Percentiles rank a stretch among this genome's conserved stretches.
phyloP scores from a whole-genome alignment of 2,113 vertebrate genomes.

The Heloderma charlesbogerti region DNA sequence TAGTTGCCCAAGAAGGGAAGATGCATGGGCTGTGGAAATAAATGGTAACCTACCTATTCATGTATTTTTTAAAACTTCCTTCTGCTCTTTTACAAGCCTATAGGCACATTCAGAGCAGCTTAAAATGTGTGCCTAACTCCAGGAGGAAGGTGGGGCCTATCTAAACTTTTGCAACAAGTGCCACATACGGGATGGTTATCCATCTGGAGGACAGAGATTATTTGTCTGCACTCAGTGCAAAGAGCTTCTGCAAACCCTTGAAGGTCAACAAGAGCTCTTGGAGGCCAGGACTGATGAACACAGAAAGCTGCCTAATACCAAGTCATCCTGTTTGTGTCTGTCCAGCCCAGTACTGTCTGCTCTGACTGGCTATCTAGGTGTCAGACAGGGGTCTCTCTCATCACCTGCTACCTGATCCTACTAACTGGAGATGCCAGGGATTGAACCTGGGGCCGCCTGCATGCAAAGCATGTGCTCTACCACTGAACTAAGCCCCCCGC shows the following conservation, averaged over 20 bases:
- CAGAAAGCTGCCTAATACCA: not conserved
- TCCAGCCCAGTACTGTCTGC: not conserved
- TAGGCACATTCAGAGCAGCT: not conserved
- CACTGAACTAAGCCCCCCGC: not conserved
- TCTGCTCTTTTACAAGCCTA: not conserved
- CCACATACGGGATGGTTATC: not conserved
- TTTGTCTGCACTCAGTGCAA: not conserved
- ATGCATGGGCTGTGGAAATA: not conserved
- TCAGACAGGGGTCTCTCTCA: not conserved
- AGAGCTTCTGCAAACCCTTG: not conserved
- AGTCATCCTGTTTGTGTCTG: not conserved
- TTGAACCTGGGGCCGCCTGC: not conserved
- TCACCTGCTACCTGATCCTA: not conserved
- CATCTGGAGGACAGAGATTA: slow-evolving; percentile 23
- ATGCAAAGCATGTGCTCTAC: not conserved
- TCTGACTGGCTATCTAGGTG: not conserved
- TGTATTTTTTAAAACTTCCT: not conserved
- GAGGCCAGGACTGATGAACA: not conserved
- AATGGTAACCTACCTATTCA: not conserved
- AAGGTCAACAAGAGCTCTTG: not conserved
- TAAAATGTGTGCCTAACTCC: not conserved
- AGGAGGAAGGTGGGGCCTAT: not conserved
- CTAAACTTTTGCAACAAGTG: not conserved
- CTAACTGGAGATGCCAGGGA: not conserved
- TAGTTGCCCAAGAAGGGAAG: not conserved